A percentile compares a stretch with the other conserved stretches of the same genome.
Conservation (phyloP, 2,113 vertebrate species). For the Reinhardtius hippoglossoides region DNA sequence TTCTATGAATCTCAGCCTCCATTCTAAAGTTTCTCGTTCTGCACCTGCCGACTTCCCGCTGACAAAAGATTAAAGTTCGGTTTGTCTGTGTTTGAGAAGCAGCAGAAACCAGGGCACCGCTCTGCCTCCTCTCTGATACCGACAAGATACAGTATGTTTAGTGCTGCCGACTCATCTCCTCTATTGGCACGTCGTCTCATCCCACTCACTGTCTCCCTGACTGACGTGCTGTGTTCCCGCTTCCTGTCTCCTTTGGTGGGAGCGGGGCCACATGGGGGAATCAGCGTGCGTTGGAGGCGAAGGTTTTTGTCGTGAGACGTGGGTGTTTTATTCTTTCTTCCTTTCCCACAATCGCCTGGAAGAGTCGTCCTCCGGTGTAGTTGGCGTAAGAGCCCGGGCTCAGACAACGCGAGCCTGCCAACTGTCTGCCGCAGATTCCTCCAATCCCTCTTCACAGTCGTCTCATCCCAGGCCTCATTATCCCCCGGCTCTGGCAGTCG, state of each 20-base stretch:
- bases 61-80: slow-evolving; percentile 22
- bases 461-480: slow-evolving; percentile 67
- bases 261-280: slow-evolving; percentile 23
- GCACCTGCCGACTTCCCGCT: neutral
- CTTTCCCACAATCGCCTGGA: slow-evolving; percentile 25
- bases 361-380: slow-evolving; percentile 40
- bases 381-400: slow-evolving; percentile 48
- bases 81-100: slow-evolving; percentile 16
- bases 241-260: slow-evolving; percentile 40
- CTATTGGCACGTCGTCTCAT: slow-evolving; percentile 51
- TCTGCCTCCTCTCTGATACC: slow-evolving; percentile 41
- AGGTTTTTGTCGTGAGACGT: slow-evolving; percentile 37
- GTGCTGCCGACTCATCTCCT: slow-evolving; percentile 47
- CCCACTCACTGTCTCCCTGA: slow-evolving; percentile 52
- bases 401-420: slow-evolving; percentile 64
- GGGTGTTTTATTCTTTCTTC: slow-evolving; percentile 39
- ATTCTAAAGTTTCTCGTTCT: neutral
- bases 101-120: slow-evolving; percentile 40
- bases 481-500: slow-evolving; percentile 56
- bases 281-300: slow-evolving; percentile 16
- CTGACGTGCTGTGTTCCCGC: slow-evolving; percentile 51
- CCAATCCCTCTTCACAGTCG: slow-evolving; percentile 54
- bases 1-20: neutral
- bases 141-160: slow-evolving; percentile 50
- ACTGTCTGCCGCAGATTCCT: slow-evolving; percentile 60